Evolutionary conservation across 2,888 invertebrate genomes (phyloP), one percentile per base, ranked within the genome.

Genomic region (Aproaerema taeniolella): DNA sequence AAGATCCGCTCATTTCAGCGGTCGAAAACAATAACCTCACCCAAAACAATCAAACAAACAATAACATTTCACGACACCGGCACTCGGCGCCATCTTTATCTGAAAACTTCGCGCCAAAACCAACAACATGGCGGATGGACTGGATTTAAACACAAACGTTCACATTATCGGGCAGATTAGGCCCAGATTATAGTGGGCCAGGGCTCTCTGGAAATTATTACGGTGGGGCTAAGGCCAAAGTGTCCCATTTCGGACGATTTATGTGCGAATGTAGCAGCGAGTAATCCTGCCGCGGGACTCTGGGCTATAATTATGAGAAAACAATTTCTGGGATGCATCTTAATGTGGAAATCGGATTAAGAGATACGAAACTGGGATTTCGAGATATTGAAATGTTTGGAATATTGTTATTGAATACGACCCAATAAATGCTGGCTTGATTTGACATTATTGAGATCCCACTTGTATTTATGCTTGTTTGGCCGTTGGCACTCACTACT

Each of bases 81-180:
- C 70, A 71, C 51, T 48, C 61, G 62, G 59, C 65, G 65, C 73
- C 69, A 77, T 73, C 69, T 81, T 77, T 74, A 73, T 67, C 49
- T 53, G 59, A 43, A 53, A 71, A 77, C 61, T 79, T 76, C 56
- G 64, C 73, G 72, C 71, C 63, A 65, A 80, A 78, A 74, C 74
- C 68, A 64, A 58, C 68, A 72, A 72, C 65, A 72, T 72, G 73
- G 71, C 65, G 59, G 59, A n/a, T n/a, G n/a, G n/a, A 62, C 64
- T 62, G 67, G 74, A 81, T 82, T 83, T 79, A 73, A 77, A 74
- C 76, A 60, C 71, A 73, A 81, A 78, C 79, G 67, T 58, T 70
- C 68, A 71, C 81, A 75, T 86, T 86, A 87, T 85, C 82, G 79
- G 75, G 61, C 74, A 85, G 86, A 85, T 87, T 86, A 85, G 70